A percentile compares a stretch with the other conserved stretches of the same genome.
Conservation (phyloP, 2,888 invertebrate genomes). For the Andrena chrysosceles region DNA sequence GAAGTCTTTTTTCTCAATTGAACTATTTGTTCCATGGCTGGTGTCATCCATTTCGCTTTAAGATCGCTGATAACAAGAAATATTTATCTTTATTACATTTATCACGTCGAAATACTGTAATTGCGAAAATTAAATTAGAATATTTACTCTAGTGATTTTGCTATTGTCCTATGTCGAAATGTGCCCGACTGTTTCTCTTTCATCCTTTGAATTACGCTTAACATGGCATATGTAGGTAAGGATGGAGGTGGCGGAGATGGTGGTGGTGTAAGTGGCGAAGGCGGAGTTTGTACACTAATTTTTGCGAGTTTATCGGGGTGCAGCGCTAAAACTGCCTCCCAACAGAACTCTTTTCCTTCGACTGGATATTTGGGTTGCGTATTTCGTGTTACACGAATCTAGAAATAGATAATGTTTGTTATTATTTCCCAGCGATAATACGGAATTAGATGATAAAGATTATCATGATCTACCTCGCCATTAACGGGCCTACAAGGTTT, state of each 20-base stretch:
- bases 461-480: conserved; percentile 76
- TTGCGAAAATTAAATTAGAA: conserved; percentile 17
- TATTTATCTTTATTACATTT: not conserved
- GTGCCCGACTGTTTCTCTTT: conserved; percentile 86
- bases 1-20: conserved; percentile 75
- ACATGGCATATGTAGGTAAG: conserved; percentile 90
- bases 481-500: conserved; percentile 83
- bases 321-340: conserved; percentile 85
- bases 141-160: conserved; percentile 79
- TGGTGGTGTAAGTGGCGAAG: conserved; percentile 76
- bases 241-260: conserved; percentile 79
- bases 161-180: conserved; percentile 72
- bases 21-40: conserved; percentile 81
- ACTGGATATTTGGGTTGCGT: conserved; percentile 71
- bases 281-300: conserved; percentile 76
- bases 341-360: conserved; percentile 82
- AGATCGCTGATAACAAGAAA: conserved; percentile 70
- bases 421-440: not conserved
- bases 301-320: conserved; percentile 85
- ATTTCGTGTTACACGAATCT: conserved; percentile 83
- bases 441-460: conserved; percentile 9
- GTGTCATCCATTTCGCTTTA: conserved; percentile 82
- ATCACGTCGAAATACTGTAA: not conserved
- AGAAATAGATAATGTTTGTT: conserved; percentile 34
- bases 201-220: conserved; percentile 88